Percentiles rank a stretch among this genome's conserved stretches.
These are phyloP conservation scores for Stomorhina lunata DNA, from an alignment of 2,888 invertebrate genomes.

Conservation along the genomic window DNA sequence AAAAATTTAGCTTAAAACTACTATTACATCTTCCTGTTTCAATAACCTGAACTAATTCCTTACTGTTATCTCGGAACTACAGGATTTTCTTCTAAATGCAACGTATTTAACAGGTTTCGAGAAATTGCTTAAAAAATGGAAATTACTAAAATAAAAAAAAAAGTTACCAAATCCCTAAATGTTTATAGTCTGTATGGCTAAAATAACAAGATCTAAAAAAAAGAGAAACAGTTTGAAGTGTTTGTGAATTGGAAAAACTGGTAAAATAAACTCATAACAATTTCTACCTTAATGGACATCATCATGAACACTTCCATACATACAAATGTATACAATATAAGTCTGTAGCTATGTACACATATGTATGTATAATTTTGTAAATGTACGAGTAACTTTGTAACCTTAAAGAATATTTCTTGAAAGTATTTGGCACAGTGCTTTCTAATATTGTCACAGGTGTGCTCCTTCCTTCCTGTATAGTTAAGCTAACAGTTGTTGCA, in stretches of 20 bases:
- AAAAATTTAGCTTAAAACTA: constrained; percentile 5
- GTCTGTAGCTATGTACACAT: background rate
- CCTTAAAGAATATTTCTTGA: background rate
- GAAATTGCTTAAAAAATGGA: background rate
- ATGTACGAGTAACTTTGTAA: too few species aligned
- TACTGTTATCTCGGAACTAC: constrained; percentile 33
- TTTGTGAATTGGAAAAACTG: constrained; percentile 4
- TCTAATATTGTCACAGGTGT: constrained; percentile 42
- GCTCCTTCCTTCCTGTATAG: too few species aligned
- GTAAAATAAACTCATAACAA: background rate
- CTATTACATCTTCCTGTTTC: background rate
- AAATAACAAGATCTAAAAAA: constrained; percentile 8
- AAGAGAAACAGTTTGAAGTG: background rate
- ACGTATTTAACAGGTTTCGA: constrained; percentile 45
- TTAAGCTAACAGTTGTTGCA: constrained; percentile 40
- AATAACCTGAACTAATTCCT: background rate
- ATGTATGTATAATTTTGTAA: too few species aligned
- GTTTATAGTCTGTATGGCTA: constrained; percentile 10
- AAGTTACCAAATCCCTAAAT: constrained; percentile 15
- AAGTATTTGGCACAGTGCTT: too few species aligned
- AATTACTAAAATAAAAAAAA: background rate
- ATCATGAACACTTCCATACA: background rate
- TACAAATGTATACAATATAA: background rate
- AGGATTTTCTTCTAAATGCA: constrained; percentile 18
- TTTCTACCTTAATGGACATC: constrained; percentile 9